phyloP scores from a whole-genome alignment of 2,797 vertebrate genomes.

The Xiphophorus birchmanni region DNA sequence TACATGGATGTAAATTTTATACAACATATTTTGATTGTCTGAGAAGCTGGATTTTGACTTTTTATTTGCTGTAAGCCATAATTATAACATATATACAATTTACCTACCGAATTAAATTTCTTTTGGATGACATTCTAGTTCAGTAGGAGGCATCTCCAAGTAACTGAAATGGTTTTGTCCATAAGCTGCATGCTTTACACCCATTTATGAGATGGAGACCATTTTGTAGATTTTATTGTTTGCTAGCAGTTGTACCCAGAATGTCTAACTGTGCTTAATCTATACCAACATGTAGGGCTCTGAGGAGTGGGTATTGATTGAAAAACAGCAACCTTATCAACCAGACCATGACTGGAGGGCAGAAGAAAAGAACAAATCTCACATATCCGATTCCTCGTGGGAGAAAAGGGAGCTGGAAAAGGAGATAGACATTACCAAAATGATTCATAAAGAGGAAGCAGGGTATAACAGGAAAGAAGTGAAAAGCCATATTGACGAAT shows the following conservation, averaged over 20 bases:
- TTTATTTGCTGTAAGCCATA: background rate
- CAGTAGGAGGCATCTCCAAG: background rate
- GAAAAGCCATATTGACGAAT: conserved; percentile 77
- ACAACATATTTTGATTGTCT: background rate
- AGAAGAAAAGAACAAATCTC: conserved; percentile 75
- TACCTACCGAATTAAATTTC: background rate
- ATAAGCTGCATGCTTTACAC: conserved; percentile 7
- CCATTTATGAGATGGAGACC: conserved; percentile 32
- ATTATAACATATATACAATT: background rate
- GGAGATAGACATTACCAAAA: conserved; percentile 68
- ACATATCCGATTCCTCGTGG: conserved; percentile 63
- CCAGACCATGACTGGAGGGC: conserved; percentile 78
- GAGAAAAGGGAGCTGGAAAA: conserved; percentile 74
- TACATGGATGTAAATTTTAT: background rate
- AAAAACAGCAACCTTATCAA: conserved; percentile 89
- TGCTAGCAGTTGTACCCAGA: conserved; percentile 61
- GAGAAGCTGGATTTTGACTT: background rate
- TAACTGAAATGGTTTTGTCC: conserved; percentile 7
- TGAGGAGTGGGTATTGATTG: conserved; percentile 99
- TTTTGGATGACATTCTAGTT: background rate
- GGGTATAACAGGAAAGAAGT: conserved; percentile 76
- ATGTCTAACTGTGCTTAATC: conserved; percentile 95
- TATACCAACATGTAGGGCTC: conserved; percentile 97
- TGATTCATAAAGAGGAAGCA: conserved; percentile 77
- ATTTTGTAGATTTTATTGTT: conserved; percentile 51